Evolutionary conservation across 2,113 vertebrate species (phyloP).

Genomic region (Tyrannus savana): DNA sequence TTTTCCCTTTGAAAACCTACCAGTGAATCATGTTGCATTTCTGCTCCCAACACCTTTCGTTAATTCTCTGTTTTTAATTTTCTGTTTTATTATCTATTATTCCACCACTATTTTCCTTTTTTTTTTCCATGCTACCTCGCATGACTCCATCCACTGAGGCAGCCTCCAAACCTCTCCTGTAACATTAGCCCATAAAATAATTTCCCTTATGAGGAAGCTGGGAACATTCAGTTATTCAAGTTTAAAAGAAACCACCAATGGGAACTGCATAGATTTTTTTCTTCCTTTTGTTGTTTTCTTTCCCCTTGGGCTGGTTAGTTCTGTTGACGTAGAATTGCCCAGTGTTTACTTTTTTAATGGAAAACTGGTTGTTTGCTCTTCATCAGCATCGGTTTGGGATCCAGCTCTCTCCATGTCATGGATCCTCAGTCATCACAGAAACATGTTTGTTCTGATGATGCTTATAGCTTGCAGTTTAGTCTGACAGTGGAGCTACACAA

Average conservation of each 20-base stretch:
- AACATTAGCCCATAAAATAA: neutral
- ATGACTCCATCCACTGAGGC: neutral
- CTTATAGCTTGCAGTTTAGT: neutral
- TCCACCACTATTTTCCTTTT: neutral
- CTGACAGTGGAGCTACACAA: neutral
- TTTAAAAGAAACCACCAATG: neutral
- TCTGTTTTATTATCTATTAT: neutral
- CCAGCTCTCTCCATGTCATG: fast-evolving
- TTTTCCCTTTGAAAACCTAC: neutral
- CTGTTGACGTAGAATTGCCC: neutral
- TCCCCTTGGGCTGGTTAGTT: neutral
- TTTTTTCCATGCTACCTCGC: neutral
- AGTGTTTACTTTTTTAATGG: neutral
- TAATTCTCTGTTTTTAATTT: neutral
- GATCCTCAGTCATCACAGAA: neutral
- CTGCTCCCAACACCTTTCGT: neutral
- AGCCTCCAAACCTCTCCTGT: neutral
- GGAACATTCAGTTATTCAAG: neutral
- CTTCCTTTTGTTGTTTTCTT: neutral
- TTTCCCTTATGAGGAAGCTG: slow-evolving; percentile 11
- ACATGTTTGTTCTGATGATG: neutral
- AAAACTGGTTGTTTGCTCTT: neutral
- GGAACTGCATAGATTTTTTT: neutral
- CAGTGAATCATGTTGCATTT: neutral
- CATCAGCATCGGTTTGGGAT: neutral